Evolutionary conservation across 2,797 vertebrate species (phyloP).

Genomic region (Vultur gryphus): DNA sequence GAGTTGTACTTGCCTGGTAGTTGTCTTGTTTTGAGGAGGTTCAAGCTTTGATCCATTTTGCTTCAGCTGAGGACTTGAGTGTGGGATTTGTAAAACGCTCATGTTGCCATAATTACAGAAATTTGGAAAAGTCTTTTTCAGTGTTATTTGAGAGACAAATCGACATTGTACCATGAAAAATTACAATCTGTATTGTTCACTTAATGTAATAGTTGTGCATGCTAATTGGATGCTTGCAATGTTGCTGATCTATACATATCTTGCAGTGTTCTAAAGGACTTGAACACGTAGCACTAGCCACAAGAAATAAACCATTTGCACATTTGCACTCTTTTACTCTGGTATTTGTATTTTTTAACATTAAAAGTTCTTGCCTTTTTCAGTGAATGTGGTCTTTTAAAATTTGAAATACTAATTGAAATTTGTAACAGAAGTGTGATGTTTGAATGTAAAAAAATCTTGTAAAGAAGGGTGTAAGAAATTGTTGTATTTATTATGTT

Average conservation of each 20-base stretch:
- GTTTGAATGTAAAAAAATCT: background rate
- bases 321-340: background rate
- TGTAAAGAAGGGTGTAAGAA: background rate
- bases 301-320: background rate
- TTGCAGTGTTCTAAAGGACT: background rate
- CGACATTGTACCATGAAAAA: background rate
- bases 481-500: background rate
- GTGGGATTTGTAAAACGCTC: background rate
- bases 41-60: background rate
- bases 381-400: background rate
- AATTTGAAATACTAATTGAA: background rate
- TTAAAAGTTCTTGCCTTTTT: background rate
- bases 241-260: background rate
- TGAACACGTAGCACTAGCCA: background rate
- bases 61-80: background rate
- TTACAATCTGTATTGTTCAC: background rate
- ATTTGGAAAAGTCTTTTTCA: background rate
- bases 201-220: accelerated
- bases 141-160: background rate
- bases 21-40: background rate
- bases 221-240: background rate
- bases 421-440: background rate
- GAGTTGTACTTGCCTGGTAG: background rate
- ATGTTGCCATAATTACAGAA: background rate
- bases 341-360: background rate